These are phyloP conservation scores for Calliphora vicina DNA, from an alignment of 1,140 invertebrate species.

Conservation along the genomic window DNA sequence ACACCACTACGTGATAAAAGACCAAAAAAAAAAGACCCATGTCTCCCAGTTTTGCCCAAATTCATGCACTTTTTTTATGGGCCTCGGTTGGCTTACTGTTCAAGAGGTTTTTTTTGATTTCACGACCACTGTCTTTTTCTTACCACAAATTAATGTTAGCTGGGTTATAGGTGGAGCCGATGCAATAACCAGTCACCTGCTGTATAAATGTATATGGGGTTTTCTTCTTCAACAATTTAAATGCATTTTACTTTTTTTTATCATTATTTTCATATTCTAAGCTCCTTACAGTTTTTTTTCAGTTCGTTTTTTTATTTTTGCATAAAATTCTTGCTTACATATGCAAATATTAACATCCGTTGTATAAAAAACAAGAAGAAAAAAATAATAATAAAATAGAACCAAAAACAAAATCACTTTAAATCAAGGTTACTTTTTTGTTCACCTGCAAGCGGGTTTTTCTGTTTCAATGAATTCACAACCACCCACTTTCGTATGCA, in stretches of 20 bases:
- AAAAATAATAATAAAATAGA: background rate
- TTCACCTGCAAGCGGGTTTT: constrained; percentile 15
- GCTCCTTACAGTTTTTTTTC: background rate
- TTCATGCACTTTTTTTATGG: too few relatives aligned
- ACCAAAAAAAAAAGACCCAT: too few relatives aligned
- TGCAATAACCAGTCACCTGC: too few relatives aligned
- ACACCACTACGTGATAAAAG: too few relatives aligned
- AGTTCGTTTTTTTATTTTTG: background rate
- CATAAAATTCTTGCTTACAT: background rate
- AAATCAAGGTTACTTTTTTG: constrained; percentile 24
- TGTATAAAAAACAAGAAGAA: background rate
- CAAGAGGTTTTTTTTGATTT: too few relatives aligned
- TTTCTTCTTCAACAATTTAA: background rate
- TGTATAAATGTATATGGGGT: background rate
- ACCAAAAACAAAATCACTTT: constrained; percentile 16
- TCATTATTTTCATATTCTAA: background rate
- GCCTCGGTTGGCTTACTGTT: too few relatives aligned
- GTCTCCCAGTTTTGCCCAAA: too few relatives aligned
- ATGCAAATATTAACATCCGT: constrained; percentile 23
- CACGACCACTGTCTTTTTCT: too few relatives aligned
- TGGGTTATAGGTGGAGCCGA: too few relatives aligned
- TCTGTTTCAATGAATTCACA: background rate
- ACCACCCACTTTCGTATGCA: background rate
- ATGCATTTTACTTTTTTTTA: background rate
- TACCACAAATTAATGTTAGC: too few relatives aligned